These are phyloP conservation scores for Batillaria attramentaria DNA, from an alignment of 1,140 invertebrate species.

Conservation along the genomic window DNA sequence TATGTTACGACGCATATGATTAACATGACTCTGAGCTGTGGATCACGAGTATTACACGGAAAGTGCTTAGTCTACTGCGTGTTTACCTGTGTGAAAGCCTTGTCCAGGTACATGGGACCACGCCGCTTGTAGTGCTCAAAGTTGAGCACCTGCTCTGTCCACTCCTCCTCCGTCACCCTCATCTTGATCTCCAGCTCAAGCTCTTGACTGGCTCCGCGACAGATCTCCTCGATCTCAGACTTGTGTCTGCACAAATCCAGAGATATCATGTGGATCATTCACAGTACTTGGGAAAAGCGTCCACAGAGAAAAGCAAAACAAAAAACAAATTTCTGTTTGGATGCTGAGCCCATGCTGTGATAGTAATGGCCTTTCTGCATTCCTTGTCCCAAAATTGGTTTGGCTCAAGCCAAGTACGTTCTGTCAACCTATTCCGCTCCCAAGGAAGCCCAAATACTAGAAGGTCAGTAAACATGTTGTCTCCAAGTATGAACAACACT, in stretches of 20 bases:
- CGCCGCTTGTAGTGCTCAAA: constrained; percentile 71
- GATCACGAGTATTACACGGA: no score
- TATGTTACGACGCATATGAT: no score
- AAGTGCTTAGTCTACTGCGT: no score
- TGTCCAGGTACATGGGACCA: constrained; percentile 70
- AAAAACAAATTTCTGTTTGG: background rate
- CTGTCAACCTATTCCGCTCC: no score
- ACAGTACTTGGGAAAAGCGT: no score
- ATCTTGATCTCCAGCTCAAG: constrained; percentile 71
- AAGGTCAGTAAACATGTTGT: no score
- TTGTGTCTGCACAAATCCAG: constrained; percentile 59
- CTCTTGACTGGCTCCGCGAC: constrained; percentile 68
- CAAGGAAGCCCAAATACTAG: no score
- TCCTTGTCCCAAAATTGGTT: no score
- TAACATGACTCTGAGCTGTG: no score
- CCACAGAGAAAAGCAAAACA: background rate
- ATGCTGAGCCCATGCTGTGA: background rate
- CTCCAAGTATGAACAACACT: no score
- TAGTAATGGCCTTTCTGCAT: no score
- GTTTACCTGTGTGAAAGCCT: constrained; percentile 62
- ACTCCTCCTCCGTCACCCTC: constrained; percentile 71
- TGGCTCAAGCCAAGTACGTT: no score
- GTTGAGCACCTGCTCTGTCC: constrained; percentile 72
- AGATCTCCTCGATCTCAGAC: constrained; percentile 70
- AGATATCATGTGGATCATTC: background rate